A percentile compares a stretch with the other conserved stretches of the same genome.
These are phyloP conservation scores for Cerastis rubricosa DNA, from an alignment of 2,888 invertebrate species.

Conservation along the genomic window DNA sequence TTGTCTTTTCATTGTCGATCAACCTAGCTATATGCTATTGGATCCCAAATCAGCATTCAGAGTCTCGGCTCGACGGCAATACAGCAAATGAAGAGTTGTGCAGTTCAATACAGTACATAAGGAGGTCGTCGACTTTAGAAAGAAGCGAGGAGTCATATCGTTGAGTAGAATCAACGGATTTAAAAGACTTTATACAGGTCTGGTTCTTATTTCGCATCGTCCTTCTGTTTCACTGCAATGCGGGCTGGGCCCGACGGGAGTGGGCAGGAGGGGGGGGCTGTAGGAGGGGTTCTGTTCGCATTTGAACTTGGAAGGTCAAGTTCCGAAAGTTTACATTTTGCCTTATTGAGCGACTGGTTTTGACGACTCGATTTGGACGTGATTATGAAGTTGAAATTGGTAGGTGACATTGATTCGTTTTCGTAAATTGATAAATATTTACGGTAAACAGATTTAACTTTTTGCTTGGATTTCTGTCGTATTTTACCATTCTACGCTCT, in stretches of 20 bases:
- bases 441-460: constrained; percentile 9
- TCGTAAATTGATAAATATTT: constrained; percentile 22
- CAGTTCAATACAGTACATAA: constrained; percentile 64
- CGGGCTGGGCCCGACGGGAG: constrained; percentile 79
- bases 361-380: constrained; percentile 71
- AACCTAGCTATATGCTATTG: constrained; percentile 67
- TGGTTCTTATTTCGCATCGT: constrained; percentile 78
- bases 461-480: neutral
- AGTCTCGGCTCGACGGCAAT: constrained; percentile 56
- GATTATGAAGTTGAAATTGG: constrained; percentile 47
- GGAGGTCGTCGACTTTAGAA: constrained; percentile 69
- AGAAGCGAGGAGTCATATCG: constrained; percentile 62
- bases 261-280: constrained; percentile 59
- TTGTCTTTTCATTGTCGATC: constrained; percentile 72
- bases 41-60: constrained; percentile 72
- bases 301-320: constrained; percentile 88
- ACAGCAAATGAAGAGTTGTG: constrained; percentile 64
- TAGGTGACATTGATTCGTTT: constrained; percentile 36
- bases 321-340: constrained; percentile 81
- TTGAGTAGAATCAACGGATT: constrained; percentile 68
- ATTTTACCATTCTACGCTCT: neutral
- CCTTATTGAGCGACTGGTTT: constrained; percentile 77
- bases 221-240: constrained; percentile 88
- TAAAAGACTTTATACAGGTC: constrained; percentile 72
- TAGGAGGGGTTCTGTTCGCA: constrained; percentile 74